phyloP scores from a whole-genome alignment of 2,797 vertebrate genomes.

The Amniataba percoides region DNA sequence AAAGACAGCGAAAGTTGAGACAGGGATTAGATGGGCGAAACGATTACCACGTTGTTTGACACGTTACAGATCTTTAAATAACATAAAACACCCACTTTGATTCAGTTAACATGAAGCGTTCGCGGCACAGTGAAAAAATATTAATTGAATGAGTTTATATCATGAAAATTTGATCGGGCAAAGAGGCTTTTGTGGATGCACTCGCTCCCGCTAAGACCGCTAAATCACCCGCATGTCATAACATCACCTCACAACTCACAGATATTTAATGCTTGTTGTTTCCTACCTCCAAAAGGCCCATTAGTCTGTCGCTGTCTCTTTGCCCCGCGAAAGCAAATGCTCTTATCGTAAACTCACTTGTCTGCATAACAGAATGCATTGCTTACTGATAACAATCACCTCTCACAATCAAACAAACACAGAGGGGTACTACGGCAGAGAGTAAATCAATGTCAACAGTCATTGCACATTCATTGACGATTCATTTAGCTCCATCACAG shows the following conservation, averaged over 20 bases:
- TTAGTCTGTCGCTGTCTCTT: slow-evolving; percentile 36
- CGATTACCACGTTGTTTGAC: not conserved
- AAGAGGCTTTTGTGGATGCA: not conserved
- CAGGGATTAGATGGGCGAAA: slow-evolving; percentile 17
- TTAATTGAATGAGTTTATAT: slow-evolving; percentile 15
- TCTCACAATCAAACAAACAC: slow-evolving; percentile 43
- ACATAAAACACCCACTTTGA: not conserved
- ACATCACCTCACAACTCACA: slow-evolving; percentile 37
- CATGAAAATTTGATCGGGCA: slow-evolving; percentile 10
- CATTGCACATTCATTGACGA: slow-evolving; percentile 66
- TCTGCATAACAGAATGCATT: slow-evolving; percentile 41
- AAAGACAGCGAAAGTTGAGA: slow-evolving; percentile 36
- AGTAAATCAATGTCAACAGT: slow-evolving; percentile 71
- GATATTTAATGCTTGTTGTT: slow-evolving; percentile 36
- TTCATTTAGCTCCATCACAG: slow-evolving; percentile 67
- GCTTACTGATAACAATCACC: slow-evolving; percentile 56
- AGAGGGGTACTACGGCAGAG: slow-evolving; percentile 27
- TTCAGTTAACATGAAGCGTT: not conserved
- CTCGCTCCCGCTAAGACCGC: not conserved
- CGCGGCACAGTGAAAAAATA: slow-evolving; percentile 17
- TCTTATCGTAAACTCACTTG: slow-evolving; percentile 53
- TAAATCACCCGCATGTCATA: slow-evolving; percentile 11
- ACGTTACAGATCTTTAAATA: not conserved
- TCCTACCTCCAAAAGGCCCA: slow-evolving; percentile 29
- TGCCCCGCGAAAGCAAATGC: slow-evolving; percentile 12